These are phyloP conservation scores for Heliconius cydno DNA, from an alignment of 2,888 invertebrate genomes.

Conservation along the genomic window DNA sequence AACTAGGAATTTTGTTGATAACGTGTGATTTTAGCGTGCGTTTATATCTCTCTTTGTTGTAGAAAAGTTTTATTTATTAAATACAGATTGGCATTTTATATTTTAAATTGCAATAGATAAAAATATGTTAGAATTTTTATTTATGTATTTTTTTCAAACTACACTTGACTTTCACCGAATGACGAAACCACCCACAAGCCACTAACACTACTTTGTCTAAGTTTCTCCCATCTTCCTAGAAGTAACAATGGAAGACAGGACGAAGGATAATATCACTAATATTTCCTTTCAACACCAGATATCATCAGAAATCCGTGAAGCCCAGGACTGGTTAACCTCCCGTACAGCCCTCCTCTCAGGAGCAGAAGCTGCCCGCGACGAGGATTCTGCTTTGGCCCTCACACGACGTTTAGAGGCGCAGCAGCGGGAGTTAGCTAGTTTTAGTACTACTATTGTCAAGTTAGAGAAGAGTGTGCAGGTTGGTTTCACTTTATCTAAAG, in stretches of 20 bases:
- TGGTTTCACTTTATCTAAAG: neutral
- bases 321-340: conserved; percentile 96
- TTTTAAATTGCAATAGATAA: too few species aligned
- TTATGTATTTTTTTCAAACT: too few species aligned
- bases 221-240: neutral
- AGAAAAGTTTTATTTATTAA: too few species aligned
- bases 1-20: too few species aligned
- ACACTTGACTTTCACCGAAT: too few species aligned
- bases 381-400: conserved; percentile 93
- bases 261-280: neutral
- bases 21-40: too few species aligned
- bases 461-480: conserved; percentile 71
- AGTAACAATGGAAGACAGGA: neutral
- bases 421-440: conserved; percentile 92
- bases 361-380: conserved; percentile 94
- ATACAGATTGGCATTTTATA: too few species aligned
- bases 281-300: conserved; percentile 85
- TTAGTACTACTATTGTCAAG: conserved; percentile 88
- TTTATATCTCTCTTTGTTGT: too few species aligned
- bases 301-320: conserved; percentile 94
- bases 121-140: too few species aligned
- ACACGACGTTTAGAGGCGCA: conserved; percentile 92
- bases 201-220: too few species aligned
- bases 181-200: too few species aligned
- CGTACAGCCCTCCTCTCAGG: conserved; percentile 89